Evolutionary conservation across 2,888 invertebrate genomes (phyloP).

Genomic region (Cataglyphis cursor): DNA sequence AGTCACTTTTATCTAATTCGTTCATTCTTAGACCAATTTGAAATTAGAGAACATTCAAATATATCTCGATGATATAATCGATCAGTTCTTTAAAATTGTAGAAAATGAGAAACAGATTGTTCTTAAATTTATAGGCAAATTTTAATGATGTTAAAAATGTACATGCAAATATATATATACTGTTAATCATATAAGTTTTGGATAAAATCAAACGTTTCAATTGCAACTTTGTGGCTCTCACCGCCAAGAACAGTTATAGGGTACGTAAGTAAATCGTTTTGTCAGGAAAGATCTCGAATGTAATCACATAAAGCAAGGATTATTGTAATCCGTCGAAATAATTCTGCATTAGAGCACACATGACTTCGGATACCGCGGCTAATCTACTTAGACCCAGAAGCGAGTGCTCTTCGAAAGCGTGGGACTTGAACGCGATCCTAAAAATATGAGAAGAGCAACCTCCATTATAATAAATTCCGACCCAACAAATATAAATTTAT

Average conservation of each 20-base stretch:
- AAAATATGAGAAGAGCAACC: slow-evolving; percentile 78
- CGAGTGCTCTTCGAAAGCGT: slow-evolving; percentile 65
- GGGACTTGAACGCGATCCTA: slow-evolving; percentile 79
- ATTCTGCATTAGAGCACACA: slow-evolving; percentile 69
- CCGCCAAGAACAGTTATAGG: not conserved
- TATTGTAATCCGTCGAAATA: slow-evolving; percentile 61
- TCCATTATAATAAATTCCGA: slow-evolving; percentile 80
- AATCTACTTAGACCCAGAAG: slow-evolving; percentile 64
- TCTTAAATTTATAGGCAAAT: not conserved
- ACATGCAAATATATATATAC: not conserved
- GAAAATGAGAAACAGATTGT: not conserved
- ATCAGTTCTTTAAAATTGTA: not conserved
- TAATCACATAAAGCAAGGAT: slow-evolving; percentile 46
- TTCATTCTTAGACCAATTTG: not conserved
- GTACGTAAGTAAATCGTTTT: slow-evolving; percentile 20
- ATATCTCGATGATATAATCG: not conserved
- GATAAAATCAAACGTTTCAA: not conserved
- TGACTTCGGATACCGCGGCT: slow-evolving; percentile 58
- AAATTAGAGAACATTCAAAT: not conserved
- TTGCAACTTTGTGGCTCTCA: not conserved
- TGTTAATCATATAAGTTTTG: not conserved
- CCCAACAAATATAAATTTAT: slow-evolving; percentile 70
- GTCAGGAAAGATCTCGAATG: slow-evolving; percentile 34
- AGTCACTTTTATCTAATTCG: not conserved
- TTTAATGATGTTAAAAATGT: not conserved